Conservation (phyloP, 2,113 vertebrate species). For the Cavia porcellus region DNA sequence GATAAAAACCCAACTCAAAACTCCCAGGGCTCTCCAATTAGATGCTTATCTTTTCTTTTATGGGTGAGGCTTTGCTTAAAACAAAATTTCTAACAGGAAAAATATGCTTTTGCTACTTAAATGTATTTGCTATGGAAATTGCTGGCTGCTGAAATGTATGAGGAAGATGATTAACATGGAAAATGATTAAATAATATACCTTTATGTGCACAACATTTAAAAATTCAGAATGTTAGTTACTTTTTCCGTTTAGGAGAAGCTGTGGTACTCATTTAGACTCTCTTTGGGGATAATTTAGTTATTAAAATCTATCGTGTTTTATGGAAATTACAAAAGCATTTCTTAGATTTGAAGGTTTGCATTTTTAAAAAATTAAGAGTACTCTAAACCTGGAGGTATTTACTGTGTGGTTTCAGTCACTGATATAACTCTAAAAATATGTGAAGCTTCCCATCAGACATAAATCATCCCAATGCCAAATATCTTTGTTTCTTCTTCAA, state of each 20-base stretch:
- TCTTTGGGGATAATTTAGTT: slow-evolving; percentile 63
- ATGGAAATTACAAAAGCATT: slow-evolving; percentile 69
- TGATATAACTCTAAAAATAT: slow-evolving; percentile 82
- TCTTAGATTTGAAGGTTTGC: slow-evolving; percentile 60
- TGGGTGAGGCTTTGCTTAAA: slow-evolving; percentile 68
- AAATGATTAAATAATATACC: slow-evolving; percentile 72
- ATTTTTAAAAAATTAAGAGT: slow-evolving; percentile 53
- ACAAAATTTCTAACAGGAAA: slow-evolving; percentile 67
- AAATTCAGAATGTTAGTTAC: slow-evolving; percentile 63
- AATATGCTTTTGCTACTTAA: slow-evolving; percentile 66
- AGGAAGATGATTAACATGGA: slow-evolving; percentile 68
- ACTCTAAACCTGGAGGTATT: slow-evolving; percentile 78
- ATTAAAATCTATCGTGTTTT: slow-evolving; percentile 75
- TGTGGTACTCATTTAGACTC: slow-evolving; percentile 54
- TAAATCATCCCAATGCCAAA: slow-evolving; percentile 66
- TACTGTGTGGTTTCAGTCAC: slow-evolving; percentile 73
- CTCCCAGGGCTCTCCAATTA: slow-evolving; percentile 68
- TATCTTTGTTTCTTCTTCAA: slow-evolving; percentile 62
- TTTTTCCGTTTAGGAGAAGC: slow-evolving; percentile 55
- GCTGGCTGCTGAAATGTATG: neutral
- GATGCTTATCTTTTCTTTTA: slow-evolving; percentile 75
- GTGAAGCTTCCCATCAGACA: slow-evolving; percentile 76
- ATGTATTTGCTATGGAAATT: slow-evolving; percentile 72
- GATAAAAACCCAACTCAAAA: slow-evolving; percentile 58
- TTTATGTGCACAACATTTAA: slow-evolving; percentile 63